These are phyloP conservation scores for Hemicordylus capensis DNA, from an alignment of 2,113 vertebrate species.

Conservation along the genomic window DNA sequence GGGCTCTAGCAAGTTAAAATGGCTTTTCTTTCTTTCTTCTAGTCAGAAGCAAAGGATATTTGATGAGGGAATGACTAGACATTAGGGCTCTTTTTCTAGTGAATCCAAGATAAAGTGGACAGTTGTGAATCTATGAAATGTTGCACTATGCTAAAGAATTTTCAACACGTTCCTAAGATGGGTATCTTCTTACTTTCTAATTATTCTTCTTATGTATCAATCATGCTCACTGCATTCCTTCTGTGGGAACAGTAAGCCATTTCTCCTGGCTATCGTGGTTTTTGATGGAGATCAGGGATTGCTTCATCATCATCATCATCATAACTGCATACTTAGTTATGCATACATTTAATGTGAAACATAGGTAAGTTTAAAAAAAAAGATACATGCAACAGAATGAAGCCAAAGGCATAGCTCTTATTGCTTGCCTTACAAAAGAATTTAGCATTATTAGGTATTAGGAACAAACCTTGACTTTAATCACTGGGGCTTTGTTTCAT, in stretches of 20 bases:
- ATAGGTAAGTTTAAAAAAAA: not conserved
- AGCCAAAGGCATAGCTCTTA: not conserved
- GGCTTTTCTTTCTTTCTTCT: not conserved
- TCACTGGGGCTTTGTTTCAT: not conserved
- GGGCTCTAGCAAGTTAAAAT: slow-evolving; percentile 1
- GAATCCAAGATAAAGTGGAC: slow-evolving; percentile 27
- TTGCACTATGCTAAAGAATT: slow-evolving; percentile 37
- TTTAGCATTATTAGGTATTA: not conserved
- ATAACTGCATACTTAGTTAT: slow-evolving; percentile 2
- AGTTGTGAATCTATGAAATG: slow-evolving; percentile 26
- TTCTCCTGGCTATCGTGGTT: slow-evolving; percentile 33
- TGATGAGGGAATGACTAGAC: not conserved
- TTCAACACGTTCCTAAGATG: slow-evolving; percentile 28
- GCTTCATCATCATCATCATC: slow-evolving; percentile 22
- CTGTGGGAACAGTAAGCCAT: not conserved
- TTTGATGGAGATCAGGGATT: slow-evolving; percentile 50
- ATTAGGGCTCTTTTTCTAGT: not conserved
- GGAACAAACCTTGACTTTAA: not conserved
- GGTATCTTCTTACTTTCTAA: slow-evolving; percentile 28
- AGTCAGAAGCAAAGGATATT: slow-evolving; percentile 7
- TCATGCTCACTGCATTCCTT: slow-evolving; percentile 12
- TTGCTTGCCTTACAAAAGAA: not conserved
- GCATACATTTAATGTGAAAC: slow-evolving; percentile 18
- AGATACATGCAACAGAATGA: not conserved
- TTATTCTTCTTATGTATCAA: slow-evolving; percentile 41